phyloP scores from a whole-genome alignment of 1,140 invertebrate genomes.

The Camponotus pennsylvanicus region DNA sequence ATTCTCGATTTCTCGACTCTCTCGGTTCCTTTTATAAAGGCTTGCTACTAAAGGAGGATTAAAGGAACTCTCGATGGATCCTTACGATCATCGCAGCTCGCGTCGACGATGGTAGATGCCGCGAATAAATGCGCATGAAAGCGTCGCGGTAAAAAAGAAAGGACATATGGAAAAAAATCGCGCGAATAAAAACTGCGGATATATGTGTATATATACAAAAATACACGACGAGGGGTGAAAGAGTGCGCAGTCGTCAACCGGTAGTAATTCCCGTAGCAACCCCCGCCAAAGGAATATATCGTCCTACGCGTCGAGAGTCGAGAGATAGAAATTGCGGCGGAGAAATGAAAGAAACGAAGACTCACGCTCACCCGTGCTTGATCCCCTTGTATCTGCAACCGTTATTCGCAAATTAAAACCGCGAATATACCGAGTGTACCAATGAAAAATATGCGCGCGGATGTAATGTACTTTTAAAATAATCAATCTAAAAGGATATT shows the following conservation, averaged over 20 bases:
- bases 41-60: neutral
- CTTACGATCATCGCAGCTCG: neutral
- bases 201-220: neutral
- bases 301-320: conserved; percentile 3
- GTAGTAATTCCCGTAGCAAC: conserved; percentile 8
- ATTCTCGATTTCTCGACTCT: too few relatives aligned
- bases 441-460: neutral
- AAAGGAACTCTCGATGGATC: neutral
- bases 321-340: conserved; percentile 21
- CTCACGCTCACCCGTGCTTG: neutral
- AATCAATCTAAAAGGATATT: neutral
- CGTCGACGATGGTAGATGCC: too few relatives aligned
- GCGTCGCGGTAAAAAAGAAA: neutral
- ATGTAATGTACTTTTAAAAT: neutral
- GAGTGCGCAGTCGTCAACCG: neutral
- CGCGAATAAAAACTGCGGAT: conserved; percentile 2
- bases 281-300: conserved; percentile 17
- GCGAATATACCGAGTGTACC: neutral
- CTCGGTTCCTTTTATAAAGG: neutral
- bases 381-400: neutral
- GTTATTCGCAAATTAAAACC: conserved; percentile 45
- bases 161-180: neutral
- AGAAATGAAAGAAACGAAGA: neutral
- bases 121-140: conserved; percentile 16
- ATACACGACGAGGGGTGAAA: neutral